Evolutionary conservation across 2,113 vertebrate species (phyloP).

Genomic region (Microcebus griseorufus): DNA sequence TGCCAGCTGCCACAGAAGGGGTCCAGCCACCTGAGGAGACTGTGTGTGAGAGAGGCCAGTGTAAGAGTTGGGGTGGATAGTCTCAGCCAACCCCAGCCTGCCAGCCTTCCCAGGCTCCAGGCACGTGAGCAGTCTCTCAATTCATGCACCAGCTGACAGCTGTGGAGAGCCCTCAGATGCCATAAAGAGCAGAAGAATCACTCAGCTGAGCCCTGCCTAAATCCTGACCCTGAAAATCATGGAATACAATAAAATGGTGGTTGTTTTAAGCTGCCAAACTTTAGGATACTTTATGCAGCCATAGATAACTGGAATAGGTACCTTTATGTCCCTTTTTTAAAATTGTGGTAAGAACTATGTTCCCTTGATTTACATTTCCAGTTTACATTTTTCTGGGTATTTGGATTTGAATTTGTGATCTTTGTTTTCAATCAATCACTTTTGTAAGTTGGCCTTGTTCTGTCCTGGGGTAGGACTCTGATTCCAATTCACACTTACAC

Average conservation of each 20-base stretch:
- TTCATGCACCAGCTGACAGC: not conserved
- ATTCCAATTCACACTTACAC: not conserved
- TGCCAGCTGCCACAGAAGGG: not conserved
- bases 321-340: not conserved
- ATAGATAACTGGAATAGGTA: not conserved
- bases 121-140: not conserved
- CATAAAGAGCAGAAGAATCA: not conserved
- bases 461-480: not conserved
- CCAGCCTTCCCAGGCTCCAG: no score
- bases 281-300: not conserved
- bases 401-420: not conserved
- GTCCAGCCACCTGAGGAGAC: accelerated
- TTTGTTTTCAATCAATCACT: not conserved
- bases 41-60: not conserved
- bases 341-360: not conserved
- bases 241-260: not conserved
- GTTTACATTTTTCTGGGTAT: not conserved
- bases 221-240: not conserved
- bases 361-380: not conserved
- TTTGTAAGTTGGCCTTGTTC: not conserved
- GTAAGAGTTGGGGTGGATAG: not conserved
- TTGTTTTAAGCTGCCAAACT: not conserved
- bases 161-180: not conserved
- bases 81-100: not conserved
- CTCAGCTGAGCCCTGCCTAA: not conserved